phyloP scores from a whole-genome alignment of 1,140 invertebrate species.

The Micrasema longulum region DNA sequence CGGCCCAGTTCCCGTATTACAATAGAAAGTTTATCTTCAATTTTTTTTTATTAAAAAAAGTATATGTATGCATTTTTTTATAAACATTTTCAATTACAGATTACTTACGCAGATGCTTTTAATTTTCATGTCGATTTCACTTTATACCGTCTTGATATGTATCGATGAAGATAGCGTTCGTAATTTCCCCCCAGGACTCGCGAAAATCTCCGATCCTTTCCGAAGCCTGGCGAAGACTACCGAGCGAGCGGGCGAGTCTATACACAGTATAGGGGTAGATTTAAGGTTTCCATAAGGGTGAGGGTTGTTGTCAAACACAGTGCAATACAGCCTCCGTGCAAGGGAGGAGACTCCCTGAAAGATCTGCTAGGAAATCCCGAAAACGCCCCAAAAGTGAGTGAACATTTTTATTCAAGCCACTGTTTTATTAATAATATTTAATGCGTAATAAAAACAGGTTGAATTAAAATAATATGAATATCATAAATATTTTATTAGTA shows the following conservation, averaged over 20 bases:
- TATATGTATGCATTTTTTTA: no score
- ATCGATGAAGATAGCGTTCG: no score
- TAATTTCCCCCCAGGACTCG: not conserved
- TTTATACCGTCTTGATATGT: no score
- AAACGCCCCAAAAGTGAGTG: not conserved
- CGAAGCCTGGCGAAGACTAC: not conserved
- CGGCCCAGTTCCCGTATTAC: no score
- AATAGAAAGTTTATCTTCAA: no score
- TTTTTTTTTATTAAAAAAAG: no score
- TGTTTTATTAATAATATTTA: not conserved
- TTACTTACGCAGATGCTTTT: no score
- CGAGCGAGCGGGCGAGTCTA: slow-evolving; percentile 6
- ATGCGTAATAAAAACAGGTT: no score
- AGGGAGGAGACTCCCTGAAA: not conserved
- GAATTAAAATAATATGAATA: no score
- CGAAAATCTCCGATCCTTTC: not conserved
- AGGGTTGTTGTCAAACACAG: not conserved
- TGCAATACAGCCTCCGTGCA: not conserved
- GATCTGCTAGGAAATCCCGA: not conserved
- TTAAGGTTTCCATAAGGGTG: not conserved
- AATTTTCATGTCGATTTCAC: no score
- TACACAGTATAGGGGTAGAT: not conserved
- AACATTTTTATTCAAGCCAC: not conserved
- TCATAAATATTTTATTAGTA: no score
- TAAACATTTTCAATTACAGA: no score